A percentile compares a stretch with the other conserved stretches of the same genome.
phyloP scores from a whole-genome alignment of 1,140 invertebrate genomes.

The Zophobas atratus region DNA sequence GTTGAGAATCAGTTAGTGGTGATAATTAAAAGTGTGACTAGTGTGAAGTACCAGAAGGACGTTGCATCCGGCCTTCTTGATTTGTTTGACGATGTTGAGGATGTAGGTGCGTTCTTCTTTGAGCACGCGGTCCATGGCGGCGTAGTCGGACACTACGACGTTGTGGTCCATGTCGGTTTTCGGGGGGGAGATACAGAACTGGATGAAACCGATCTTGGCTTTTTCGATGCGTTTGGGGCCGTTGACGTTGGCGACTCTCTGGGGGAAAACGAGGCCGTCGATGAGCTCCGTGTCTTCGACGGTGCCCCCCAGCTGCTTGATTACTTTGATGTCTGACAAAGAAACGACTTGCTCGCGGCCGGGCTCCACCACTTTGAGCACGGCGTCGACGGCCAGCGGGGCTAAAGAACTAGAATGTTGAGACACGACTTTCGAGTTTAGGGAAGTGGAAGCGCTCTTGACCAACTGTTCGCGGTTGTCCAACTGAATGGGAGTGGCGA shows the following conservation, averaged over 20 bases:
- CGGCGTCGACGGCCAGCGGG: slow-evolving; percentile 97
- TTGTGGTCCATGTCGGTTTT: slow-evolving; percentile 99
- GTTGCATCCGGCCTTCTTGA: slow-evolving; percentile 99
- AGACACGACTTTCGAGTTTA: slow-evolving; percentile 99
- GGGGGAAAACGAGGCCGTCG: slow-evolving; percentile 95
- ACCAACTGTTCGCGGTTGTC: slow-evolving; percentile 90
- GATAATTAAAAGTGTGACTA: slow-evolving; percentile 4
- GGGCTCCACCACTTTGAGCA: slow-evolving; percentile 84
- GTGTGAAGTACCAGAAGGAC: slow-evolving; percentile 85
- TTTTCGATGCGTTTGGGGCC: slow-evolving; percentile 96
- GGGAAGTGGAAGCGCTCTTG: slow-evolving; percentile 96
- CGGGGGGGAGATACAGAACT: slow-evolving; percentile 99
- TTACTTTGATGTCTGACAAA: slow-evolving; percentile 93
- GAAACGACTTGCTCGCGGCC: slow-evolving; percentile 76
- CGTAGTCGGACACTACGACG: slow-evolving; percentile 98
- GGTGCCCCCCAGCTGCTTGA: slow-evolving; percentile 96
- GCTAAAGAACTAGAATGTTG: slow-evolving; percentile 96
- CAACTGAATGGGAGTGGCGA: slow-evolving; percentile 91
- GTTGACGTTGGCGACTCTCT: slow-evolving; percentile 90
- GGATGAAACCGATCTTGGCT: slow-evolving; percentile 98
- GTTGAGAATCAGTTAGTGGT: not conserved
- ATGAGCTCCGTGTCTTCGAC: slow-evolving; percentile 98
- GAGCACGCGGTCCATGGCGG: slow-evolving; percentile 99
- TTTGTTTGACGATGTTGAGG: slow-evolving; percentile 98
- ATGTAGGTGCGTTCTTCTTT: slow-evolving; percentile 99